Evolutionary conservation across 2,797 vertebrate genomes (phyloP), one percentile per base, ranked within the genome.

Genomic region (Orestias chungarensis): DNA sequence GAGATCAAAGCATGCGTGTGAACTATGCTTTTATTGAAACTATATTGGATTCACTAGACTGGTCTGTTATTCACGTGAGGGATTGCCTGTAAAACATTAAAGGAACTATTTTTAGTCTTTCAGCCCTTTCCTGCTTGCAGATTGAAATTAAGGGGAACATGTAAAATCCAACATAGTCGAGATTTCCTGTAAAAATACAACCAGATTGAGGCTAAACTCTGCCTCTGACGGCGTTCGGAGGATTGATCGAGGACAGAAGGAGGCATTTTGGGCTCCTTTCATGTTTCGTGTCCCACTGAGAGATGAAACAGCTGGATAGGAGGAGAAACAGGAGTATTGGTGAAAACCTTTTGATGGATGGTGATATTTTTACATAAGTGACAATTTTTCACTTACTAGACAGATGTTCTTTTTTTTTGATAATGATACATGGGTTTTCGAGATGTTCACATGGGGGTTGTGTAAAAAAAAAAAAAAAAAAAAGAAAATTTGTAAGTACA

Each of bases 1-100:
- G 31, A 86, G 83, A 86, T 87, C 85, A 87, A 83, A 87, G 84
- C 73, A 9, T 50, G 27, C n/a, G 29, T 62, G 46, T 62, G 81
- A 79, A 69, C 49, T 7, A 20, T 79, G 33, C 61, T 83, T 82
- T 75, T 78, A 78, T 82, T 80, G 70, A 84, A 82, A 75, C 49
- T 35, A 42, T 75, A 49, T 38, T 73, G 61, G 73, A 76, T 78
- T 82, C 64, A 66, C 64, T 75, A 23, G 69, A 61, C 29, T 9
- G 61, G 52, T 62, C 33, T 62, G n/a, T 38, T 33, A 33, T 65
- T 50, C 52, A 38, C 64, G 40, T 12, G 64, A 62, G 47, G 15
- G 54, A 38, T 17, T 57, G 55, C 70, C 25, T 55, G 10, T n/a
- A 1, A 64, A 75, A 64, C 20, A 62, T 42, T 15, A 42, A 20